Evolutionary conservation across 1,140 invertebrate species (phyloP), one percentile per base, ranked within the genome.

Genomic region (Bombus confusus): DNA sequence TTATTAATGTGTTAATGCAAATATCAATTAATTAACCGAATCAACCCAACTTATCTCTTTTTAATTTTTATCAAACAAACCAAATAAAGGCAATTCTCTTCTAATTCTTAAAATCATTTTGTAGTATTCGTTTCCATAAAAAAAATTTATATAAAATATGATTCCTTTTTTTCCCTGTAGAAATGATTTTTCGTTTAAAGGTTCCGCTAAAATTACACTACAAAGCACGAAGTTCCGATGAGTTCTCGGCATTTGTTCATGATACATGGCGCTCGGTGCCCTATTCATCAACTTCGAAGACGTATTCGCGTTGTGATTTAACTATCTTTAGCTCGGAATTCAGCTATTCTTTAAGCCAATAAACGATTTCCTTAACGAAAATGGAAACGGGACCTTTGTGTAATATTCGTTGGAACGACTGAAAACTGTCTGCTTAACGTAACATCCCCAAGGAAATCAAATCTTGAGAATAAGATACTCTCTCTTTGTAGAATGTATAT

Each of bases 251-350:
- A 62, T 79, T 72, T 59, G 76, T 84, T 13, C 31, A 47, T 71
- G 83, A 80, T 79, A 62, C 76, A 43, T n/a, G n/a, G 13, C 25
- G 10, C 3, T 43, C 9, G 52, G 71, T 34, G n/a, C n/a, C 39
- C 22, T n/a, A 71, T 84, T 84, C 82, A 25, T 72, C 39, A 28
- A 71, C 39, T 79, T 57, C 10, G 31, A n/a, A 71, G 22, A 43
- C 52, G 66, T 69, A 28, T 79, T 28, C 34, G 34, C 25, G 37
- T 37, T 28, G n/a, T 57, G 57, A 18, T 80, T 62, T 28, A 72
- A 39, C 68, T 47, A 39, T 72, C 47, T 34, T 25, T 2, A 52
- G 47, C 37, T 9, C 6, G 68, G 31, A 37, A 43, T 47, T 52
- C 68, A 39, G 12, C 41, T 43, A 22, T 5, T 41, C 34, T 57